Base-by-base conservation (phyloP, 2,888 invertebrate genomes). In the Microctonus hyperodae region DNA sequence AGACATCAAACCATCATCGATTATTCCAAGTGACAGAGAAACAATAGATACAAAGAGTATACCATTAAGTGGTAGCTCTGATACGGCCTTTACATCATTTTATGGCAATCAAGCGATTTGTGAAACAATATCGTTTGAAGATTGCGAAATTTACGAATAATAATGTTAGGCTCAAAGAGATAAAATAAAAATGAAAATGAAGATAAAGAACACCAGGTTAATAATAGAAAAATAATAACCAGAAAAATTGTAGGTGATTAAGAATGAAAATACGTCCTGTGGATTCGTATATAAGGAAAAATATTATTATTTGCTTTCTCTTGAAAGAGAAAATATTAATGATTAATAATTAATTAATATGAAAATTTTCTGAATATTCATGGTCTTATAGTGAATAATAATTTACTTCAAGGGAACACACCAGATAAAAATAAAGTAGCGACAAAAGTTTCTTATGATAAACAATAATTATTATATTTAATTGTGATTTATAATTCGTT, bases 31-130 rank as follows among this genome's bases (percentile, higher is more conserved):
- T 68, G 81, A 83, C 60, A 75, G 80, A 25, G 83, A 83, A 72
- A 85, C 86, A 53, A 84, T 82, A 71, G 81, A 82, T 67, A 78
- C 78, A 6, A 78, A 76, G 48, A 80, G 80, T 67, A 82, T 86
- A 70, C 86, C 86, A 6, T 74, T 86, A 59, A 86, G 86, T 78
- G 83, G 86, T 68, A 87, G 87, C 77, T 87, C 86, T 62, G 87
- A 87, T 74, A 87, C 87, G 60, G 86, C 86, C 58, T 87, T 87
- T 70, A 87, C 87, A 31, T 87, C 87, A 7, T 87, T 87, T 75
- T 87, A 87, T 71, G 87, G 86, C 44, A 87, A 86, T 74, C 86
- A 87, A 74, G 84, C 85, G 65, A 81, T 67, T 72, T 82, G 64
- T 72, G 69, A 69, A 40, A 55, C 40, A 35, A 57, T 50, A 44